Conservation (phyloP, 2,797 vertebrate genomes). For the Steatocranus sp. region DNA sequence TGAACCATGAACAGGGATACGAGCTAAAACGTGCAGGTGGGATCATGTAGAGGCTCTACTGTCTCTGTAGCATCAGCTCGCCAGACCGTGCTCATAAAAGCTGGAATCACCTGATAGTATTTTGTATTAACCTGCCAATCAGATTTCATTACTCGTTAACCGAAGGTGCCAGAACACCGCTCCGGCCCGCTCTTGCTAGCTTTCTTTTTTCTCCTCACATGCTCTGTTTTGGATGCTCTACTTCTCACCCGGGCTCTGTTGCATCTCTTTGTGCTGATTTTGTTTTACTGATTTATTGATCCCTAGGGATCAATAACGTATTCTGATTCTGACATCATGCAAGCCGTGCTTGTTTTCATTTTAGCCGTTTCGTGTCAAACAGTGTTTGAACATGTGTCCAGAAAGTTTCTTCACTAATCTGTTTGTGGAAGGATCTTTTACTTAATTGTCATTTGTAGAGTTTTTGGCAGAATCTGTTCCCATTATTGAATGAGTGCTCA, state of each 20-base stretch:
- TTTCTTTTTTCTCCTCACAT: background rate
- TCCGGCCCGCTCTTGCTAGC: background rate
- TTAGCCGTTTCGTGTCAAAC: background rate
- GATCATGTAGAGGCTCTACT: background rate
- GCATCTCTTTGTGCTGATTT: background rate
- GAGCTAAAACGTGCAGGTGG: background rate
- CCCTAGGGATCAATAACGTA: background rate
- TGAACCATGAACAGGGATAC: background rate
- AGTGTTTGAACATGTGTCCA: background rate
- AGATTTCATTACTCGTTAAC: background rate
- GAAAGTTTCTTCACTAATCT: background rate
- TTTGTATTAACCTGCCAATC: background rate
- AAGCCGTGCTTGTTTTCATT: background rate
- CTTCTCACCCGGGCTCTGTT: background rate
- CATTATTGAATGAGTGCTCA: background rate
- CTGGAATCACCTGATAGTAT: background rate
- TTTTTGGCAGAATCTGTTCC: background rate
- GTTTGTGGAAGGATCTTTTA: background rate
- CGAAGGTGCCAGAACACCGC: background rate
- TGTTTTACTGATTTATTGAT: background rate
- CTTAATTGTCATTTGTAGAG: background rate
- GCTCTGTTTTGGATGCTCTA: background rate
- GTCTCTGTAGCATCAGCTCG: accelerated
- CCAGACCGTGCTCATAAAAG: accelerated
- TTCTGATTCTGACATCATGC: background rate